Conservation (phyloP, 1,140 invertebrate species). For the Oncopodura yosiiana region DNA sequence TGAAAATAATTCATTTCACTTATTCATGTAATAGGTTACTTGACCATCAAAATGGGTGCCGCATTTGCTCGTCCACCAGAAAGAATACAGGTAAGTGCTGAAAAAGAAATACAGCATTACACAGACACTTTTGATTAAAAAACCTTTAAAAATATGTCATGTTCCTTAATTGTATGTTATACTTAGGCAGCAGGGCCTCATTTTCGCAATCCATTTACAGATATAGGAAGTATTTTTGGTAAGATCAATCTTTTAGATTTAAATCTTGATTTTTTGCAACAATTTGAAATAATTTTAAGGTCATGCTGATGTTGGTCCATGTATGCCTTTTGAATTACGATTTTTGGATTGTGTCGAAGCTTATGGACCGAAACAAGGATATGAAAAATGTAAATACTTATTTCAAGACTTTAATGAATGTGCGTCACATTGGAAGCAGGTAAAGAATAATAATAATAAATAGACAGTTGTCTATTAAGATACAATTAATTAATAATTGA, state of each 20-base stretch:
- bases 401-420: conserved; percentile 28
- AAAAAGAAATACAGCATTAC: too few relatives aligned
- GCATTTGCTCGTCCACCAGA: conserved; percentile 1
- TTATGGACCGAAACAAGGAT: neutral
- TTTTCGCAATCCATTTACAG: conserved; percentile 21
- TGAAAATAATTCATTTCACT: too few relatives aligned
- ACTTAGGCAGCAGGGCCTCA: neutral
- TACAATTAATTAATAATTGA: too few relatives aligned
- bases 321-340: conserved; percentile 19
- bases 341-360: conserved; percentile 28
- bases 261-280: neutral
- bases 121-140: too few relatives aligned
- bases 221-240: too few relatives aligned
- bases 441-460: neutral
- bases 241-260: too few relatives aligned
- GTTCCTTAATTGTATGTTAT: too few relatives aligned
- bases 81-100: too few relatives aligned
- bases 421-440: conserved; percentile 17
- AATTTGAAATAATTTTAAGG: too few relatives aligned
- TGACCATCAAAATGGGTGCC: conserved; percentile 17
- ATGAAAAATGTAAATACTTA: conserved; percentile 16
- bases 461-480: neutral
- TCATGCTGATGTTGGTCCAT: conserved; percentile 4
- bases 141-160: too few relatives aligned
- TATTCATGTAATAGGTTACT: too few relatives aligned